A percentile compares a stretch with the other conserved stretches of the same genome.
Conservation (phyloP, 2,113 vertebrate species). For the Halcyon malimbica region DNA sequence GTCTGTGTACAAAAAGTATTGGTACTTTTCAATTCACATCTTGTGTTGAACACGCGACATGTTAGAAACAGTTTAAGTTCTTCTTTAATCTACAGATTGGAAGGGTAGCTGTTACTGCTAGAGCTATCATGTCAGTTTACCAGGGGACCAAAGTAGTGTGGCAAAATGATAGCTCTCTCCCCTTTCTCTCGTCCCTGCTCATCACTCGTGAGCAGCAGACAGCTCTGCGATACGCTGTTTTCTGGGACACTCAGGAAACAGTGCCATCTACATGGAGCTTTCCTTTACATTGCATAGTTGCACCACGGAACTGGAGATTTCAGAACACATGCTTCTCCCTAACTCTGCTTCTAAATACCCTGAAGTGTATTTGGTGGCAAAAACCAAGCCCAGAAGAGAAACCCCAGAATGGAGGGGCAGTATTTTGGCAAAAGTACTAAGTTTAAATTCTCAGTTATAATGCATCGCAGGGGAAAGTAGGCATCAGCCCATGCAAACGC, state of each 20-base stretch:
- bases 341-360: neutral
- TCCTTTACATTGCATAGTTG: slow-evolving; percentile 8
- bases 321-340: neutral
- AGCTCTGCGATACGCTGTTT: neutral
- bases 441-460: neutral
- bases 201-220: neutral
- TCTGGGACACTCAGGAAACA: neutral
- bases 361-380: neutral
- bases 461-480: neutral
- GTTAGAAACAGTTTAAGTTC: neutral
- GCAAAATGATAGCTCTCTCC: neutral
- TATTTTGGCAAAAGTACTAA: neutral
- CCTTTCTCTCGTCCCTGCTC: neutral
- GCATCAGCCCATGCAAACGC: neutral
- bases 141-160: neutral
- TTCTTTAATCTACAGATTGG: neutral
- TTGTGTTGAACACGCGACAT: neutral
- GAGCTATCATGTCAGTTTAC: neutral
- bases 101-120: neutral
- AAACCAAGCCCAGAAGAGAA: slow-evolving; percentile 11
- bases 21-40: slow-evolving; percentile 72
- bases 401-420: neutral
- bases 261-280: neutral
- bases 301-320: neutral
- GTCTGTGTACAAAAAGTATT: slow-evolving; percentile 72